These are phyloP conservation scores for Erythrocercus mccallii DNA, from an alignment of 2,113 vertebrate species.

Conservation along the genomic window DNA sequence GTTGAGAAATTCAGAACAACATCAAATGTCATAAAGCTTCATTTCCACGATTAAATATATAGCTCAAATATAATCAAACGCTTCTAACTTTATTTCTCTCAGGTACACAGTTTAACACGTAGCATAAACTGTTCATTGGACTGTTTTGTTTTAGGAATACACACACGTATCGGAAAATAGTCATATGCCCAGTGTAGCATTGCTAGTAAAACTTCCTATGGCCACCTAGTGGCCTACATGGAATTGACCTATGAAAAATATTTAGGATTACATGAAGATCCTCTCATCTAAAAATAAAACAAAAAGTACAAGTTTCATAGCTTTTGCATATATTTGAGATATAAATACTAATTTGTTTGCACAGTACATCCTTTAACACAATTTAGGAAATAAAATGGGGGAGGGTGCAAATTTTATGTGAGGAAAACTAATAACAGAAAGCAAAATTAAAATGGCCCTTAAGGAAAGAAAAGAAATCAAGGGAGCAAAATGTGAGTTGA, in stretches of 20 bases:
- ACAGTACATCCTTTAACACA: slow-evolving; percentile 74
- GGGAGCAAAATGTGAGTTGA: background rate
- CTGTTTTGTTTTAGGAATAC: background rate
- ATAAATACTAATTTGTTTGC: slow-evolving; percentile 79
- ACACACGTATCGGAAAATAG: background rate
- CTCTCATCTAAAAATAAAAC: slow-evolving; percentile 71
- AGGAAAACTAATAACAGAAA: slow-evolving; percentile 39
- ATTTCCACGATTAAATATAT: background rate
- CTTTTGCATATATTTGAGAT: slow-evolving; percentile 79
- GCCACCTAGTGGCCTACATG: slow-evolving; percentile 59
- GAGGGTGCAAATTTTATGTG: slow-evolving; percentile 19
- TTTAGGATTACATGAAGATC: slow-evolving; percentile 5
- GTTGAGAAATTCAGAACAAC: background rate
- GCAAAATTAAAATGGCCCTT: slow-evolving; percentile 23
- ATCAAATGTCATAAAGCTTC: background rate
- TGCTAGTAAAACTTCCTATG: slow-evolving; percentile 11
- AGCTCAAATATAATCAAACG: slow-evolving; percentile 27
- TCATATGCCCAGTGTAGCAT: slow-evolving; percentile 9
- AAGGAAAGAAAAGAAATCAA: background rate
- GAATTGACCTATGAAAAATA: slow-evolving; percentile 38
- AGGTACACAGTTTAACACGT: slow-evolving; percentile 41
- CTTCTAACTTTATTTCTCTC: slow-evolving; percentile 49
- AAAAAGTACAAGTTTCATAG: slow-evolving; percentile 63
- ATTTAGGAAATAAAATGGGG: slow-evolving; percentile 64
- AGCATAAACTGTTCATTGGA: slow-evolving; percentile 34